A percentile compares a stretch with the other conserved stretches of the same genome.
These are phyloP conservation scores for Saturnia pavonia DNA, from an alignment of 2,888 invertebrate genomes.

Conservation along the genomic window DNA sequence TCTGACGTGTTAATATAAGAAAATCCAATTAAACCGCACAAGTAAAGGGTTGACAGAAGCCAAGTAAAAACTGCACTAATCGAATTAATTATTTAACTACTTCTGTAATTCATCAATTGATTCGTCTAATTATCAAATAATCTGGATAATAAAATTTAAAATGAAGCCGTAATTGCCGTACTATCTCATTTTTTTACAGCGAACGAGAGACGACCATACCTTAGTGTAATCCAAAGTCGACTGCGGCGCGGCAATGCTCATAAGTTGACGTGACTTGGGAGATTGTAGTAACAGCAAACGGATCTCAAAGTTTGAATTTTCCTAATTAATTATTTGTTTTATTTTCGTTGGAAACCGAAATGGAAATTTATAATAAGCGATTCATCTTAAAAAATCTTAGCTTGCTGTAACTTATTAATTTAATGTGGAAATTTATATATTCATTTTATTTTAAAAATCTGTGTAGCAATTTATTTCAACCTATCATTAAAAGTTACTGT, in stretches of 20 bases:
- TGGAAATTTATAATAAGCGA: not conserved
- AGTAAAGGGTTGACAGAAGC: slow-evolving; percentile 56
- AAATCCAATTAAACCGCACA: slow-evolving; percentile 55
- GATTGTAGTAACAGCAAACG: slow-evolving; percentile 53
- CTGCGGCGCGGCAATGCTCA: slow-evolving; percentile 46
- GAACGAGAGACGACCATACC: slow-evolving; percentile 48
- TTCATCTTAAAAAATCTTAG: no score
- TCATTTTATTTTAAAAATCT: no score
- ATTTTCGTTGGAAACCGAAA: not conserved
- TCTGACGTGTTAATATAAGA: slow-evolving; percentile 39
- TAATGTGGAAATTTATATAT: no score
- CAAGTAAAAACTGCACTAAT: slow-evolving; percentile 33
- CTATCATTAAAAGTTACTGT: no score
- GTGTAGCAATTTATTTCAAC: no score
- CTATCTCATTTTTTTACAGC: not conserved
- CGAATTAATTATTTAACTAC: slow-evolving; percentile 4
- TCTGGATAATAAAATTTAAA: not conserved
- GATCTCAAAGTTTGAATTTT: slow-evolving; percentile 48
- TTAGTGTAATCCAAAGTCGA: slow-evolving; percentile 48
- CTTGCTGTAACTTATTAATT: no score
- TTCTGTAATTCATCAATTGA: slow-evolving; percentile 34
- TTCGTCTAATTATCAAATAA: not conserved
- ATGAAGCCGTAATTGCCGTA: not conserved
- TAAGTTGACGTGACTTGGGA: slow-evolving; percentile 29
- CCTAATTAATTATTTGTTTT: not conserved